Conservation (phyloP, 2,113 vertebrate species). For the Aptenodytes forsteri region DNA sequence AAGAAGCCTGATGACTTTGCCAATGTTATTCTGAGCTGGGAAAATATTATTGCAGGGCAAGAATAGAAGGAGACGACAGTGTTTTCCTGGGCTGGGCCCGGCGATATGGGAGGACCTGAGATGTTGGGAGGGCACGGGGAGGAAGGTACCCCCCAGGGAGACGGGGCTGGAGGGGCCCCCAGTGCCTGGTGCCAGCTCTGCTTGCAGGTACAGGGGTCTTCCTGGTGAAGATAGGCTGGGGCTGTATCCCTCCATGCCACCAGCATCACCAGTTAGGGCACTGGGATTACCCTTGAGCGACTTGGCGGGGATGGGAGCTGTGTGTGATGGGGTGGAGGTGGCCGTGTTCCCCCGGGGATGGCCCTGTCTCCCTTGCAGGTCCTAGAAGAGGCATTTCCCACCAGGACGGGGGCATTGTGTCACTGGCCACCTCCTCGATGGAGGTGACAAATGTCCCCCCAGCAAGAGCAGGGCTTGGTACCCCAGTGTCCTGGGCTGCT, state of each 20-base stretch:
- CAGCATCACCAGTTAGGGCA: neutral
- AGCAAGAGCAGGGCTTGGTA: neutral
- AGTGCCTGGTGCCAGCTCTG: neutral
- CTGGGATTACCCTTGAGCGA: neutral
- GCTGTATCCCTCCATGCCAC: neutral
- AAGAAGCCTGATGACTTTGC: neutral
- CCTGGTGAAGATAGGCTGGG: accelerated
- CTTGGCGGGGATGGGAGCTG: neutral
- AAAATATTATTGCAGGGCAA: constrained; percentile 60
- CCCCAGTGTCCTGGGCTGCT: neutral
- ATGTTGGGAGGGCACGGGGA: neutral
- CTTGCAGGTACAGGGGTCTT: neutral
- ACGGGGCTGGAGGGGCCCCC: neutral
- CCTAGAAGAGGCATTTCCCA: neutral
- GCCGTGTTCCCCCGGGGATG: accelerated
- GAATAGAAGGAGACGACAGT: constrained; percentile 43
- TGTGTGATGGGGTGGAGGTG: neutral
- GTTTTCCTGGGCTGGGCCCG: neutral
- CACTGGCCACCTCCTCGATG: accelerated
- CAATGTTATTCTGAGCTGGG: constrained; percentile 51
- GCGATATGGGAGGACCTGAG: accelerated
- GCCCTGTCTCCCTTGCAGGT: neutral
- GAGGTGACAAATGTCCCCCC: neutral
- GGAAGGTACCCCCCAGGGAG: neutral
- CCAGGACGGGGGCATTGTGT: neutral